Evolutionary conservation across 2,888 invertebrate species (phyloP).

Genomic region (Tenodera sinensis): DNA sequence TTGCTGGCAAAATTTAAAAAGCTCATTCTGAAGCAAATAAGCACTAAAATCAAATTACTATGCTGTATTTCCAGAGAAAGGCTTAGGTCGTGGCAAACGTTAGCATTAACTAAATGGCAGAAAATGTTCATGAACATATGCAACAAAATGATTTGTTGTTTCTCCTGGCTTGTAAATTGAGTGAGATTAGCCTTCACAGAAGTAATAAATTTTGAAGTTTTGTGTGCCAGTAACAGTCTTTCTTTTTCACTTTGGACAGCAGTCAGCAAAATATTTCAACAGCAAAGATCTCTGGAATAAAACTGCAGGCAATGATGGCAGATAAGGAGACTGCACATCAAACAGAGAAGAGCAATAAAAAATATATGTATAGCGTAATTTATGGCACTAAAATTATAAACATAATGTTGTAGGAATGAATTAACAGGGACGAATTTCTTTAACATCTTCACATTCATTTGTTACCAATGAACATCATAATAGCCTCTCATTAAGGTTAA

Average conservation of each 20-base stretch:
- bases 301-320: not conserved
- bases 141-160: not conserved
- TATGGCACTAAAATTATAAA: not conserved
- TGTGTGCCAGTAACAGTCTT: not conserved
- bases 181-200: not conserved
- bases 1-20: not conserved
- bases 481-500: slow-evolving; percentile 8
- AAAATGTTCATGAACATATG: not conserved
- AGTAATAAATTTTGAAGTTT: not conserved
- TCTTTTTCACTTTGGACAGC: not conserved
- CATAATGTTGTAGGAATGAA: slow-evolving; percentile 5
- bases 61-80: not conserved
- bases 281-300: not conserved
- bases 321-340: slow-evolving; percentile 3
- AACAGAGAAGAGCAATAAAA: not conserved
- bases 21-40: not conserved
- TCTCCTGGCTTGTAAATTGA: not conserved
- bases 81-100: not conserved
- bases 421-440: slow-evolving; percentile 4
- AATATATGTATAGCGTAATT: not conserved
- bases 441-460: slow-evolving; percentile 9
- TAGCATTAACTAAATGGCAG: not conserved
- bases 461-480: not conserved
- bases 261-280: not conserved
- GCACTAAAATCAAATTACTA: not conserved